Base-by-base conservation (phyloP, 2,888 invertebrate species). In the Argyresthia albistria region DNA sequence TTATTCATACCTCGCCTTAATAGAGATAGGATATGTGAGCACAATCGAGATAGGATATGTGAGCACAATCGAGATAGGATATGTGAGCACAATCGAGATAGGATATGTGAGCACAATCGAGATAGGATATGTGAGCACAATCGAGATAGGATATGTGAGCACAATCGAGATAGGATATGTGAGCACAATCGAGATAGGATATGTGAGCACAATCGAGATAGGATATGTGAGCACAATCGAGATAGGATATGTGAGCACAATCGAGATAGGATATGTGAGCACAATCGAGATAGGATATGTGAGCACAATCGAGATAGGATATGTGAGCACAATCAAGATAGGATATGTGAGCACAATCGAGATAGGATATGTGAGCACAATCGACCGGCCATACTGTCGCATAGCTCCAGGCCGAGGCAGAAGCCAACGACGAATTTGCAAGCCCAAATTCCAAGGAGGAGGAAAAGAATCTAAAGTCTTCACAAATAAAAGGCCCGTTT, bases 401-500 rank as follows among this genome's bases (percentile, higher is more conserved):
- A 88, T 54, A 95, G 80, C 73, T 95, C 94, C 0, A 93, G 88
- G 0, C 95, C 95, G 48, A 95, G 84, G 61, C 95, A 95, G 76
- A 95, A 95, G 0, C 93, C 92, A 52, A 95, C 93, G 12, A 95
- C 94, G 60, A 92, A 90, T 78, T 95, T 95, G 79, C 95, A 95
- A 4, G 93, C 92, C 0, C 93, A 90, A 1, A 95, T 93, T 8
- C 88, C 91, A 9, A 92, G 80, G 7, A 92, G 79, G 14, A 92
- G 81, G 0, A 93, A n/a, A n/a, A n/a, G 76, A 0, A 93, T 92
- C 93, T 93, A 72, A n/a, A n/a, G n/a, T n/a, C n/a, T n/a, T n/a
- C n/a, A n/a, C n/a, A n/a, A n/a, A n/a, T n/a, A n/a, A n/a, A n/a
- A n/a, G n/a, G n/a, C n/a, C n/a, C n/a, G n/a, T n/a, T n/a, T n/a